Evolutionary conservation across 1,140 invertebrate species (phyloP).

Genomic region (Drosophila guanche): DNA sequence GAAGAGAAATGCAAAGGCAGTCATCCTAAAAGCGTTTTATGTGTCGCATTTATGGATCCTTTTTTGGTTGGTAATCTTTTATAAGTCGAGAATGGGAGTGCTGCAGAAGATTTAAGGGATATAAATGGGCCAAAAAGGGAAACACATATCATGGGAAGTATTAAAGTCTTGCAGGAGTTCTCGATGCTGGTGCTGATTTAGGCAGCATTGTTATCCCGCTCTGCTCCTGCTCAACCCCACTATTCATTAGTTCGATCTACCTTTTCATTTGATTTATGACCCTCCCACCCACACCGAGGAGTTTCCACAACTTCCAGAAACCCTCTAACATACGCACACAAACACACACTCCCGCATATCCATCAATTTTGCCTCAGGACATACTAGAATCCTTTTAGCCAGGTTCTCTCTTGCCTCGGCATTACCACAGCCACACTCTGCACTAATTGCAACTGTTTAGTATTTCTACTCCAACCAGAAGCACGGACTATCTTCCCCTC

Average conservation of each 20-base stretch:
- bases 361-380: slow-evolving; percentile 66
- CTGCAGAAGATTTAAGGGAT: background rate
- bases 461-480: background rate
- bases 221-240: slow-evolving; percentile 1
- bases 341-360: slow-evolving; percentile 10
- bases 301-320: background rate
- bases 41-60: slow-evolving; percentile 22
- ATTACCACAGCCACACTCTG: slow-evolving; percentile 33
- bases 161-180: slow-evolving; percentile 12
- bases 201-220: too few relatives aligned
- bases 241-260: slow-evolving; percentile 55
- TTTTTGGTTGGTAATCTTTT: slow-evolving; percentile 6
- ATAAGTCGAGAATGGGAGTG: slow-evolving; percentile 10
- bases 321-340: background rate
- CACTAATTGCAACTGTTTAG: slow-evolving; percentile 70
- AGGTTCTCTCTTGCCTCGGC: slow-evolving; percentile 2
- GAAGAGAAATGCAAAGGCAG: slow-evolving; percentile 18
- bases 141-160: background rate
- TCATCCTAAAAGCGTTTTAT: slow-evolving; percentile 51
- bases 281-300: background rate
- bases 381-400: slow-evolving; percentile 47
- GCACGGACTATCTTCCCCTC: too few relatives aligned
- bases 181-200: slow-evolving; percentile 27
- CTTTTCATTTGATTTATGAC: slow-evolving; percentile 67
- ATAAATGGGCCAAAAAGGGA: background rate